Base-by-base conservation (phyloP, 2,113 vertebrate genomes). In the Nannospalax galili region DNA sequence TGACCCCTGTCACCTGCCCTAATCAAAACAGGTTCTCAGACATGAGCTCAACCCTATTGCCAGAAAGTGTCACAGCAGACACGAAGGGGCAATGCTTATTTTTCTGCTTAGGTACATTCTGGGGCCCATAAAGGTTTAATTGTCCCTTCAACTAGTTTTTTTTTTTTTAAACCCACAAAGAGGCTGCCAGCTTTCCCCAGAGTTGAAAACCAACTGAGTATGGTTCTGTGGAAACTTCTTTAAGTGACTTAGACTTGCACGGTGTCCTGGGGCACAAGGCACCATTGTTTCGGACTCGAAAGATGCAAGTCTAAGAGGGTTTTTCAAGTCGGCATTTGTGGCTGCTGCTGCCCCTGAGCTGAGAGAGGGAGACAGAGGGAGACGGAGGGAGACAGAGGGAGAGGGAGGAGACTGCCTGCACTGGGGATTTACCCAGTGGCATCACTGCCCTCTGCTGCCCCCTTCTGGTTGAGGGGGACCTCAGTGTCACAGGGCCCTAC, bases 91-190 rank as follows among this genome's bases (percentile, higher is more conserved):
- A 93, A 93, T 96, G 93, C 95, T 97, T 97, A 94, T 69, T 52
- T 92, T 96, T 93, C 96, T 97, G 95, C 92, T 88, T 92, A 97
- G 96, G 97, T 96, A 86, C 93, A 96, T 97, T 97, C 96, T 97
- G 96, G 95, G 97, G 90, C 96, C 96, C 96, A 98, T 97, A 98
- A 98, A 98, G 97, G 94, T 97, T 97, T 97, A 97, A 98, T 97
- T 97, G 97, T 98, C 96, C 95, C 81, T 97, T 95, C 93, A 96
- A 97, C 96, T 94, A 82, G 67, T 32, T 64, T 30, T 74, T 74
- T 73, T 86, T 69, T 70, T 62, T 87, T 62, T 17, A 74, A 97
- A 97, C 37, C 95, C 96, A 95, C 97, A 97, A 97, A 96, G 92
- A 96, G 92, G 90, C 96, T 98, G 97, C 97, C 97, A 97, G 96